Evolutionary conservation across 2,113 vertebrate genomes (phyloP), one percentile per base, ranked within the genome.

Genomic region (Pterocles gutturalis): DNA sequence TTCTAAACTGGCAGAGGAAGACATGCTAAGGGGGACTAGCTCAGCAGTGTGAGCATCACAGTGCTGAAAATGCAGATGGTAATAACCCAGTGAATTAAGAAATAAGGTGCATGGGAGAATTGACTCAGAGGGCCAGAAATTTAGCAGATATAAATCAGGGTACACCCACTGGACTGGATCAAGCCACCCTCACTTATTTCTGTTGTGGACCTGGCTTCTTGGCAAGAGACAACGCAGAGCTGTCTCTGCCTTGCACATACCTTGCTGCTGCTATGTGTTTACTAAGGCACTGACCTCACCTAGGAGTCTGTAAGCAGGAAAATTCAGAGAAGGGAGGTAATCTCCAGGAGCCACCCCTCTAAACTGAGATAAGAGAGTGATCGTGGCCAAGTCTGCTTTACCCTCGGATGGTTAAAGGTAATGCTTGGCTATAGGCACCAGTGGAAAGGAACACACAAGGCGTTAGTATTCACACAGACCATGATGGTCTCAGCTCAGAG

Each of bases 111-210:
- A 41, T 49, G 64, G 34, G 87, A 78, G 72, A 83, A 58, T 61
- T 93, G 46, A 70, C 66, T 86, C 22, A 62, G 71, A 81, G 48
- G 17, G 22, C 4, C 31, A 33, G 67, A 95, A 96, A 58, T 73
- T 33, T 57, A 85, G 64, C 53, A 57, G 62, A 16, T 82, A 0
- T 61, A 64, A 82, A 49, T 60, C 71, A 57, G 49, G 11, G 15
- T 93, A n/a, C 24, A 80, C 28, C 57, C 57, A 61, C 51, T 78
- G 67, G 53, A 55, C 54, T 61, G 26, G 38, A 87, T 85, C 34
- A 38, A 83, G 51, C 51, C 43, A 19, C 48, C 38, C 43, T 48
- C 8, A 3, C 21, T 33, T 69, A 79, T 2, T 53, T 10, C 18
- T 75, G 8, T 29, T 55, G 21, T 48, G 34, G 11, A 34, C n/a